phyloP scores from a whole-genome alignment of 2,888 invertebrate genomes.

The Hydroisotoma schaefferi region DNA sequence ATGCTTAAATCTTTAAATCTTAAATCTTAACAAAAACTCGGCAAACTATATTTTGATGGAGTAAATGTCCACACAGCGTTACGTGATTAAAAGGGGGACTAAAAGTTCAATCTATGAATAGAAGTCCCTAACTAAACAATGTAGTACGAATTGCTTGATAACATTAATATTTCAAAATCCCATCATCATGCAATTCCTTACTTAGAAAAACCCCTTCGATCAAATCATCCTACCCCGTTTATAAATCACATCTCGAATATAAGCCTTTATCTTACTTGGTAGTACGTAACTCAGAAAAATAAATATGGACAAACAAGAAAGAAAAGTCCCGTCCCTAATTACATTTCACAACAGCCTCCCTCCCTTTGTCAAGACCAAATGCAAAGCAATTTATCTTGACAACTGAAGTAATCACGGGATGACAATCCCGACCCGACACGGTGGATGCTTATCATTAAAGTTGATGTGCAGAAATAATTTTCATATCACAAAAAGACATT shows the following conservation, averaged over 20 bases:
- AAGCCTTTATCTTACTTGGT: neutral
- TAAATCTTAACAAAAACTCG: no score
- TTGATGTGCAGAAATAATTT: conserved; percentile 1
- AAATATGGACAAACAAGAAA: neutral
- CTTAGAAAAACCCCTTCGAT: neutral
- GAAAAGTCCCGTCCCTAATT: neutral
- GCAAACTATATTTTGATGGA: no score
- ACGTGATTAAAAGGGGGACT: no score
- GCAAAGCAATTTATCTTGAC: neutral
- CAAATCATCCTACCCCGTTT: neutral
- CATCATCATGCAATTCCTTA: neutral
- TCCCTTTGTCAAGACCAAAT: neutral
- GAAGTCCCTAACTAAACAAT: no score
- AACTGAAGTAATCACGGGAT: neutral
- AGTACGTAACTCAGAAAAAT: neutral
- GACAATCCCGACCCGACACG: conserved; percentile 5
- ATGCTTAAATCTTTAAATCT: no score
- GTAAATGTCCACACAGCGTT: no score
- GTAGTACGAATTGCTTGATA: no score
- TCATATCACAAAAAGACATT: no score
- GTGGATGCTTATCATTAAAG: neutral
- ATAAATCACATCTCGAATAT: neutral
- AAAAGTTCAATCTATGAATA: no score
- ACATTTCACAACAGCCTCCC: neutral
- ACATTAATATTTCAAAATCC: neutral